Conservation (phyloP, 2,113 vertebrate genomes). For the Salvelinus namaycush region DNA sequence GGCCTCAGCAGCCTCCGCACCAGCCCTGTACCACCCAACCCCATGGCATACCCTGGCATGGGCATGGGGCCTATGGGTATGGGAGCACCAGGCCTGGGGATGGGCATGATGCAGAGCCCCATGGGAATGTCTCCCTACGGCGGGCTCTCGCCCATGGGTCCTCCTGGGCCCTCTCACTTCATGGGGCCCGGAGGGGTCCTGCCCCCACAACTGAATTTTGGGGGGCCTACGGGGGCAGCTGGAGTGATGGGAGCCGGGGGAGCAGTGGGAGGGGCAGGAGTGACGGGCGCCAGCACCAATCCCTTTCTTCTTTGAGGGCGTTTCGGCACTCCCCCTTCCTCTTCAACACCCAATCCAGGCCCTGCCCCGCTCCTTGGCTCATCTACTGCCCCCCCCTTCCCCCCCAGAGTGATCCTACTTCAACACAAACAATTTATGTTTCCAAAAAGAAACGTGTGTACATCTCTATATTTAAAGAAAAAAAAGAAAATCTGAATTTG, state of each 20-base stretch:
- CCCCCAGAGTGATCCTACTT: constrained; percentile 14
- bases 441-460: constrained; percentile 66
- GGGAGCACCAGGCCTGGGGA: constrained; percentile 60
- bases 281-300: constrained; percentile 77
- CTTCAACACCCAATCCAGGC: constrained; percentile 1
- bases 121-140: constrained; percentile 78
- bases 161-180: constrained; percentile 64
- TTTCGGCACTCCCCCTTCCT: constrained; percentile 42
- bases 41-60: constrained; percentile 76
- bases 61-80: constrained; percentile 72
- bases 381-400: constrained; percentile 29
- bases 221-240: constrained; percentile 66
- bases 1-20: constrained; percentile 84
- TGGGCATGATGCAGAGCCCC: constrained; percentile 75
- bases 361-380: constrained; percentile 46
- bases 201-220: constrained; percentile 84
- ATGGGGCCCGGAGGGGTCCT: constrained; percentile 59
- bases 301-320: constrained; percentile 80
- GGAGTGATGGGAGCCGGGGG: constrained; percentile 72
- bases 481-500: constrained; percentile 48
- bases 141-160: constrained; percentile 75
- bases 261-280: constrained; percentile 68
- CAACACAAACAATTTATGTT: constrained; percentile 65
- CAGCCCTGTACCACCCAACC: constrained; percentile 83
- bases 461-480: constrained; percentile 76